These are phyloP conservation scores for Ramphastos sulfuratus DNA, from an alignment of 2,113 vertebrate genomes.

Conservation along the genomic window DNA sequence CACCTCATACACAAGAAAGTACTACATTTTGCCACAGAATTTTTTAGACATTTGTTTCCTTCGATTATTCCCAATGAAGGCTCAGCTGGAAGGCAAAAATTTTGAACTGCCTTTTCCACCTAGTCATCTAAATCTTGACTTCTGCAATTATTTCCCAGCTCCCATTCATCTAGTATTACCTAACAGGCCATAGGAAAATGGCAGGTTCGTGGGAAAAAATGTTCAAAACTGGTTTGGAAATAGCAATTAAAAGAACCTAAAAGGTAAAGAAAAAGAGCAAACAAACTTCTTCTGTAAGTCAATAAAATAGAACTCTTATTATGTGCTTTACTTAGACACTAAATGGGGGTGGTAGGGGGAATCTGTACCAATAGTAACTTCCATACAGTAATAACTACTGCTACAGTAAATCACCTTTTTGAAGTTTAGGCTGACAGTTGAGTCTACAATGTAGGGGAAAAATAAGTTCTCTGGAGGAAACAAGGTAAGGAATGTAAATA, in stretches of 20 bases:
- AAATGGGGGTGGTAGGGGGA: background rate
- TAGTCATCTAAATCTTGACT: background rate
- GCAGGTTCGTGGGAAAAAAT: background rate
- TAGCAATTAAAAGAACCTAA: background rate
- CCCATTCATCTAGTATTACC: background rate
- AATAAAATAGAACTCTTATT: background rate
- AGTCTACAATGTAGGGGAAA: background rate
- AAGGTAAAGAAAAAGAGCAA: background rate
- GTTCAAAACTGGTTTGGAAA: background rate
- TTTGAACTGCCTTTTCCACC: background rate
- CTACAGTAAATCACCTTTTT: background rate
- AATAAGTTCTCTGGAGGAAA: background rate
- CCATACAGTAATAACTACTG: background rate
- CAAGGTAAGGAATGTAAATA: background rate
- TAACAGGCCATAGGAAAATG: background rate
- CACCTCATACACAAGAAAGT: too few species aligned
- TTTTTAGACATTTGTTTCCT: background rate
- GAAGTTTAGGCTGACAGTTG: background rate
- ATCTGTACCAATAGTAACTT: background rate
- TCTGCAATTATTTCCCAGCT: background rate
- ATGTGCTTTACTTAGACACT: background rate
- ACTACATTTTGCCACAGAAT: background rate
- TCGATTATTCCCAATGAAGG: background rate
- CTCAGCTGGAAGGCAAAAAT: background rate
- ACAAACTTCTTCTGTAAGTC: background rate